phyloP scores from a whole-genome alignment of 2,888 invertebrate species.

The Tenthredo notha region DNA sequence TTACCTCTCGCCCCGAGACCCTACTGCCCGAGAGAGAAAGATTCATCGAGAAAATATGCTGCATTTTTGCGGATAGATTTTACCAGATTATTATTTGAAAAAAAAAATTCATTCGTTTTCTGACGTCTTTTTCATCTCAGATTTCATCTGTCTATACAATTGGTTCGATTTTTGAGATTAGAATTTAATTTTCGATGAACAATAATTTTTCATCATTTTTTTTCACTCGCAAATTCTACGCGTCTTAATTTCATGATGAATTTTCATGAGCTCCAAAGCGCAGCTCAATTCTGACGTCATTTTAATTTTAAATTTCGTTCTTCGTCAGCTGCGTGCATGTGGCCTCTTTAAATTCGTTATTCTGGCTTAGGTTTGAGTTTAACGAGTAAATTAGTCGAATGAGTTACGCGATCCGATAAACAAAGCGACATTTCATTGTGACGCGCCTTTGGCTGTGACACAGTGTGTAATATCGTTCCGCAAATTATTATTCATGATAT shows the following conservation, averaged over 20 bases:
- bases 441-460: background rate
- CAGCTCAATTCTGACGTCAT: background rate
- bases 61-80: conserved; percentile 58
- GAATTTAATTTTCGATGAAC: background rate
- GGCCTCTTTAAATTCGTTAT: conserved; percentile 40
- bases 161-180: background rate
- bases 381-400: conserved; percentile 42
- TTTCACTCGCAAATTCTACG: background rate
- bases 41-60: conserved; percentile 67
- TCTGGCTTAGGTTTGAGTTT: conserved; percentile 30
- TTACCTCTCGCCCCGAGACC: conserved; percentile 68
- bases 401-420: conserved; percentile 47
- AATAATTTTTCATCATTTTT: background rate
- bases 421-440: conserved; percentile 18
- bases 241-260: background rate
- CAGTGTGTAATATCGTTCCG: background rate
- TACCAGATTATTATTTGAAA: conserved; percentile 17
- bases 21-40: conserved; percentile 52
- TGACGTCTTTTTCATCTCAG: background rate
- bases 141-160: background rate
- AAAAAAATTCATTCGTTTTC: background rate
- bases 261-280: background rate
- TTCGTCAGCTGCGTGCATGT: background rate
- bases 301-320: background rate
- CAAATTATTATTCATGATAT: too few species aligned